These are phyloP conservation scores for Malurus leucopterus DNA, from an alignment of 2,797 vertebrate species.

Conservation along the genomic window DNA sequence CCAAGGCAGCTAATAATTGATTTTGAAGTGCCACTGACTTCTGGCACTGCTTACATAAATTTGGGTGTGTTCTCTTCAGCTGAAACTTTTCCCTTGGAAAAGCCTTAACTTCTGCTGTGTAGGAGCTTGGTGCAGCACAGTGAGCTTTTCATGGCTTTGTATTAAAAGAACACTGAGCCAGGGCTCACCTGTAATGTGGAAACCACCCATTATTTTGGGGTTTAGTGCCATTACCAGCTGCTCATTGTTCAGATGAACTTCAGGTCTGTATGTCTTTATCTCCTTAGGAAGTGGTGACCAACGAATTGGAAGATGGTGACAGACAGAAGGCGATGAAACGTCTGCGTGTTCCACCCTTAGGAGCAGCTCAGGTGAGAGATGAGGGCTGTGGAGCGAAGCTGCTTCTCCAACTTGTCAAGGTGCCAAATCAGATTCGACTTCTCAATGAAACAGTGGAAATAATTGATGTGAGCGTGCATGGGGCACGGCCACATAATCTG, in stretches of 20 bases:
- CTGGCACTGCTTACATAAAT: background rate
- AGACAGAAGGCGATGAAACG: slow-evolving; percentile 98
- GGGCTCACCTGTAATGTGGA: background rate
- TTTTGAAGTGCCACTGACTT: background rate
- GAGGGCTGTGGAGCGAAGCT: background rate
- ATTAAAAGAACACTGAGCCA: background rate
- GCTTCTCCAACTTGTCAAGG: background rate
- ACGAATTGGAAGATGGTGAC: slow-evolving; percentile 94
- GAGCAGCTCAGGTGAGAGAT: slow-evolving; percentile 89
- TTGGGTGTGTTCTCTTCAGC: background rate
- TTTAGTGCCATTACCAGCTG: background rate
- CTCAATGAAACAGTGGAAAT: background rate
- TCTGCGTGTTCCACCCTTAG: slow-evolving; percentile 92
- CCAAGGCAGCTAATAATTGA: background rate
- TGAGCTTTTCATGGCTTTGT: background rate
- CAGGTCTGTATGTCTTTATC: background rate
- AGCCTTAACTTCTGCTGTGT: background rate
- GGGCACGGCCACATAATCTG: background rate
- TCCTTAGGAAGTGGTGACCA: slow-evolving; percentile 89
- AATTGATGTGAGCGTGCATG: background rate
- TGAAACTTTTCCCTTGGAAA: background rate
- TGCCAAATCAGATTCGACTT: background rate
- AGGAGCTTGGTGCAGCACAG: background rate
- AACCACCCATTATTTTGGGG: background rate
- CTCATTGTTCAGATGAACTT: background rate